Evolutionary conservation across 2,797 vertebrate genomes (phyloP), one percentile per base, ranked within the genome.

Genomic region (Taeniopygia guttata): DNA sequence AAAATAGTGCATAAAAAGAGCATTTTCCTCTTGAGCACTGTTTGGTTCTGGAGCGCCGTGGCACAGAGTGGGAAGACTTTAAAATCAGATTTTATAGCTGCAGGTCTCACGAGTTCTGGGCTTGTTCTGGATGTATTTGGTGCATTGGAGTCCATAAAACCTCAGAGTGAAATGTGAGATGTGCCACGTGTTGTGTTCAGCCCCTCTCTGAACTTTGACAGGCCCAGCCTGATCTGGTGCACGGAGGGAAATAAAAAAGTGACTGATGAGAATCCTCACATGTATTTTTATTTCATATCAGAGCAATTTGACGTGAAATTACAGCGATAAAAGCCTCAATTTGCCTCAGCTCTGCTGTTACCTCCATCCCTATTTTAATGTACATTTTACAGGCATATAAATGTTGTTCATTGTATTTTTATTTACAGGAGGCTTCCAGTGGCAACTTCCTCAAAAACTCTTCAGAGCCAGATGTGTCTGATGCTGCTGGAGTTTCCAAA

Each of bases 121-220:
- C 22, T 3, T 38, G 0, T 63, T 81, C 4, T 6, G 7, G 67
- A 1, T 34, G 1, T 4, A 3, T 69, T 69, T 54, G 72, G 48
- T 76, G 75, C 26, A 1, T 23, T 74, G 38, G 46, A 64, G 8
- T 40, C 75, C 25, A 16, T 27, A 25, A 78, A 54, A 20, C 14
- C 14, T 0, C 23, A 4, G 2, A 6, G 0, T 34, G 74, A 42
- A 49, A 27, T 0, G 4, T 26, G 32, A 52, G 62, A 11, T 49
- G 38, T 18, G 25, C 21, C 73, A n/a, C 1, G 9, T 32, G 43
- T 36, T 63, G 42, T 34, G 7, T 29, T 60, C 68, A 34, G 49
- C 40, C 49, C 13, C 55, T 49, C 38, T 25, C 6, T 54, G 5
- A 75, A 13, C 56, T 42, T 30, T 5, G 10, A 6, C 40, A 49